Percentiles rank a stretch among this genome's conserved stretches.
phyloP scores from a whole-genome alignment of 2,888 invertebrate genomes.

The Antheraea assamensis region DNA sequence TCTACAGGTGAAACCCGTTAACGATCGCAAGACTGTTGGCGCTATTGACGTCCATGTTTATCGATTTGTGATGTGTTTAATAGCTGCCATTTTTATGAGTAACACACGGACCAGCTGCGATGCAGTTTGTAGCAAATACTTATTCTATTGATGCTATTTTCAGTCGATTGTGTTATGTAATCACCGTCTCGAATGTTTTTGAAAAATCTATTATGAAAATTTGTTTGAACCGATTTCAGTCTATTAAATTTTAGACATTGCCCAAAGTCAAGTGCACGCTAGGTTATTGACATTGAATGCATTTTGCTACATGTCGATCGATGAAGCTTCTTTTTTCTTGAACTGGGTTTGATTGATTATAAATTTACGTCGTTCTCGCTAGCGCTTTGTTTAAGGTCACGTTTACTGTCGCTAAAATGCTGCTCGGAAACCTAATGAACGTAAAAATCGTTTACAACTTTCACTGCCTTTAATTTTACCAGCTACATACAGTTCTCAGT shows the following conservation, averaged over 20 bases:
- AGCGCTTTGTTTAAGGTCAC: neutral
- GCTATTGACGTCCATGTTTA: neutral
- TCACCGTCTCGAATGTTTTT: neutral
- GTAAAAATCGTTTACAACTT: constrained; percentile 1
- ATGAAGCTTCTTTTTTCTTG: too few relatives aligned
- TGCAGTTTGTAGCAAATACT: neutral
- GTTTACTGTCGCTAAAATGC: neutral
- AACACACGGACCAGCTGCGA: neutral
- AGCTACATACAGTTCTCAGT: neutral
- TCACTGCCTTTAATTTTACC: constrained; percentile 5
- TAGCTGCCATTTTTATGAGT: neutral
- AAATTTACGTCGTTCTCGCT: neutral
- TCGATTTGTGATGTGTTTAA: constrained; percentile 2
- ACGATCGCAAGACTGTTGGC: neutral
- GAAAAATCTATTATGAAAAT: neutral
- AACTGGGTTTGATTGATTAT: neutral
- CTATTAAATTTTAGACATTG: neutral
- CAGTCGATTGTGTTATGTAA: neutral
- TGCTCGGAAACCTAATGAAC: constrained; percentile 4
- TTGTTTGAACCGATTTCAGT: neutral
- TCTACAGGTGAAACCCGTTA: neutral
- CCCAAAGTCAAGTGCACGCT: neutral
- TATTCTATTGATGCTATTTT: neutral
- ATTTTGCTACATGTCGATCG: neutral
- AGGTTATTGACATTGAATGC: neutral